Evolutionary conservation across 2,888 invertebrate species (phyloP).

Genomic region (Mesochorus sp.): DNA sequence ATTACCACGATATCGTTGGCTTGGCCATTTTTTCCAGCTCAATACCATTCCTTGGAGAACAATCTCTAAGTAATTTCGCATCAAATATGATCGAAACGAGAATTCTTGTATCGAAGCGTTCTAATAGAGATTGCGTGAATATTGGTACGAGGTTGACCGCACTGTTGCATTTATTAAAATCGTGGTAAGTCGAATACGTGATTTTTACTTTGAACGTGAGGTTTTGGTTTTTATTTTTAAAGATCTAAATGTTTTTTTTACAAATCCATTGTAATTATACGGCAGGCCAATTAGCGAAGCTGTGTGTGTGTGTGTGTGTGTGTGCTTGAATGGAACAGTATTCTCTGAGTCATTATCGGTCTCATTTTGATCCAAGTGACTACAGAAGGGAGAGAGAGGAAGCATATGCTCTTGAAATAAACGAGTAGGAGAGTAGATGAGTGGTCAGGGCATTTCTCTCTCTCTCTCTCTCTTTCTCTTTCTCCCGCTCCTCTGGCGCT

Average conservation of each 20-base stretch:
- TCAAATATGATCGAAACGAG: too few species aligned
- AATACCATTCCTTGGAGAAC: background rate
- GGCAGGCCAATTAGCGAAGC: conserved; percentile 7
- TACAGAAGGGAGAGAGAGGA: conserved; percentile 24
- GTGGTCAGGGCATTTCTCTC: conserved; percentile 8
- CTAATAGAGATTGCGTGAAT: too few species aligned
- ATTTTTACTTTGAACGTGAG: too few species aligned
- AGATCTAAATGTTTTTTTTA: conserved; percentile 18
- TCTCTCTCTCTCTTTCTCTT: background rate
- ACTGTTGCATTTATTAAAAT: too few species aligned
- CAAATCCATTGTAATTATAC: conserved; percentile 48
- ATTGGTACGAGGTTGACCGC: too few species aligned
- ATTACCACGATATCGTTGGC: background rate
- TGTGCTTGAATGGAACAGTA: conserved; percentile 13
- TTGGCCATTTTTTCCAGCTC: background rate
- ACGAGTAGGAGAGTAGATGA: conserved; percentile 35
- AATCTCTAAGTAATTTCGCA: background rate
- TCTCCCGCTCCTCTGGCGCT: conserved; percentile 36
- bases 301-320: too few species aligned
- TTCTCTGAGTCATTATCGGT: conserved; percentile 56
- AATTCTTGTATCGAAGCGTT: too few species aligned
- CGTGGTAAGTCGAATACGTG: too few species aligned
- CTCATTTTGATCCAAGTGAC: conserved; percentile 53
- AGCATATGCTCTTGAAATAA: background rate
- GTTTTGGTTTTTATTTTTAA: conserved; percentile 33